Base-by-base conservation (phyloP, 1,140 invertebrate genomes). In the Thaumatotibia leucotreta region DNA sequence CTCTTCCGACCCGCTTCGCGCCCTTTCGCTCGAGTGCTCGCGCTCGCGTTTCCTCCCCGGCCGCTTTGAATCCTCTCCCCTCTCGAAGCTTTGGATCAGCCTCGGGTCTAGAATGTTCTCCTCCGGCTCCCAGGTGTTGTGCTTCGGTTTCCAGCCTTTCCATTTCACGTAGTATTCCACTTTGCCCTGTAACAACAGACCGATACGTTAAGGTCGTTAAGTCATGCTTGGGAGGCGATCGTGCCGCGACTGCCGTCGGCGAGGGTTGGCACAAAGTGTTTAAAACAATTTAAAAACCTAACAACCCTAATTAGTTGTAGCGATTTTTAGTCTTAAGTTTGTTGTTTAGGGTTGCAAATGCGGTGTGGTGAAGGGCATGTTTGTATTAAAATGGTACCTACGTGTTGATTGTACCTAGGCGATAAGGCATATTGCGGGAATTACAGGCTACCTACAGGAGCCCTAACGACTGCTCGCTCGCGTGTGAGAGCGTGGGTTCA, bases 111-210 rank as follows among this genome's bases (percentile, higher is more conserved):
- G 92, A 82, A 99, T 99, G 87, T 99, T 99, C 84, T 98, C 97
- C 91, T 98, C 97, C 10, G 98, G 98, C 91, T 99, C 98, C 98
- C 98, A 99, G 39, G 98, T 99, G 90, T 97, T 98, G 90, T 98
- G 95, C 88, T 96, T 97, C 83, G 95, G 95, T 83, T 97, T 97
- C 97, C 97, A 99, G 70, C 97, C 97, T 93, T 98, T 98, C 98
- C 97, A 99, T 94, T 99, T 99, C 32, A 99, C 97, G 81, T 96
- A 96, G 91, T 98, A 99, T 91, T 99, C 97, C 64, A 97, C 95
- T 86, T 95, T 95, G 67, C 96, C 97, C 97, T 99, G 92, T 45
- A 95, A 96, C 82, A 77, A 82, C 82, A 83, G 64, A 77, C 29
- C 52, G 32, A 11, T 61, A 72, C 31, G 73, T 74, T n/a, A n/a